Evolutionary conservation across 2,113 vertebrate genomes (phyloP).

Genomic region (Ardeotis arabs): DNA sequence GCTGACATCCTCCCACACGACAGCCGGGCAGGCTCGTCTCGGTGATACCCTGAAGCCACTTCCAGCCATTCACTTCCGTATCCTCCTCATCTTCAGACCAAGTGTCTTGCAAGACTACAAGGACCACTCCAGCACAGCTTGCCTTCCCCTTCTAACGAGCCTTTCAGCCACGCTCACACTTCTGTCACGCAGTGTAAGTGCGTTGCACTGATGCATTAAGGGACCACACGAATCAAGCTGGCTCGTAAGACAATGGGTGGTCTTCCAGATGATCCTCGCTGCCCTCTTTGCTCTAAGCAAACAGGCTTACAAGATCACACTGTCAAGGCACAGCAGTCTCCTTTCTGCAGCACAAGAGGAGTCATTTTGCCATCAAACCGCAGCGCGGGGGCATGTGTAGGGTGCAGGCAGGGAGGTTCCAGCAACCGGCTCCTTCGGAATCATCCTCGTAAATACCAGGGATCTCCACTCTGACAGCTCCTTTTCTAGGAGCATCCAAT

Average conservation of each 20-base stretch:
- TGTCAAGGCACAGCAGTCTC: neutral
- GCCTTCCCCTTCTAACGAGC: neutral
- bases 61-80: neutral
- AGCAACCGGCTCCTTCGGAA: neutral
- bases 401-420: neutral
- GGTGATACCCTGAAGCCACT: neutral
- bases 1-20: neutral
- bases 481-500: neutral
- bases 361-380: neutral
- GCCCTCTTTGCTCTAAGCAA: neutral
- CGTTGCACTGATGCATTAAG: neutral
- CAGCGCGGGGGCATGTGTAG: fast-evolving
- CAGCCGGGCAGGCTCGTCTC: neutral
- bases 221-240: fast-evolving
- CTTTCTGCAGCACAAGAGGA: neutral
- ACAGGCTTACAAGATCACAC: neutral
- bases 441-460: neutral
- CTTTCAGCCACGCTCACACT: neutral
- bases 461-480: neutral
- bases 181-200: no score
- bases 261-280: neutral
- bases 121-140: neutral
- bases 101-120: neutral
- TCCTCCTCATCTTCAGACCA: neutral
- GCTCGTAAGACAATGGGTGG: neutral